Evolutionary conservation across 2,113 vertebrate species (phyloP).

Genomic region (Muscicapa adusta): DNA sequence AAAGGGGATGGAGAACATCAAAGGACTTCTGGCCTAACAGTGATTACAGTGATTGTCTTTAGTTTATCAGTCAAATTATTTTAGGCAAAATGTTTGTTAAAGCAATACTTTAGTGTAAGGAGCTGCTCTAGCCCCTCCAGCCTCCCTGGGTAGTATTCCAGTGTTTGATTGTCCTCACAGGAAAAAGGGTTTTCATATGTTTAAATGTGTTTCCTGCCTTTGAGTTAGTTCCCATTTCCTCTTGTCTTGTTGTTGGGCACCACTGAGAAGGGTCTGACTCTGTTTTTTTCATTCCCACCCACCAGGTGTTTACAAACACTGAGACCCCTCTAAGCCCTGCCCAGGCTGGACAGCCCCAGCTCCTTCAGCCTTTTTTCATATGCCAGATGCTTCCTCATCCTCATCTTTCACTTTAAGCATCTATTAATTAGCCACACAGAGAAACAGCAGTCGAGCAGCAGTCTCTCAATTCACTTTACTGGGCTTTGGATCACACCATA

Average conservation of each 20-base stretch:
- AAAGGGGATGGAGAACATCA: background rate
- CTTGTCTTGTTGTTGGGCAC: background rate
- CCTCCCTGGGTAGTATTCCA: background rate
- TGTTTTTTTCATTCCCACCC: background rate
- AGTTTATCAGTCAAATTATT: background rate
- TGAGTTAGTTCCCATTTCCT: background rate
- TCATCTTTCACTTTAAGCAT: background rate
- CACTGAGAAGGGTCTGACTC: background rate
- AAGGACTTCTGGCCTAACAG: background rate
- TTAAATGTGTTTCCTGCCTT: background rate
- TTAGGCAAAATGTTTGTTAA: background rate
- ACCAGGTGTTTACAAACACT: background rate
- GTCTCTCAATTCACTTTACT: background rate
- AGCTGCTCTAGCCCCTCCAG: background rate
- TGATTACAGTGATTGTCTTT: background rate
- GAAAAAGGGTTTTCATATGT: background rate
- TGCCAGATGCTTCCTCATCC: background rate
- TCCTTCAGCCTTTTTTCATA: background rate
- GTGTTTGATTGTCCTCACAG: background rate
- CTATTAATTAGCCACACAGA: background rate
- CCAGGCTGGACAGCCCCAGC: background rate
- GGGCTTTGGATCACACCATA: background rate
- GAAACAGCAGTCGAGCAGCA: background rate
- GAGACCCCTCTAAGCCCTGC: background rate
- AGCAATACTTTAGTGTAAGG: background rate